phyloP scores from a whole-genome alignment of 2,113 vertebrate species.

The Heloderma charlesbogerti region DNA sequence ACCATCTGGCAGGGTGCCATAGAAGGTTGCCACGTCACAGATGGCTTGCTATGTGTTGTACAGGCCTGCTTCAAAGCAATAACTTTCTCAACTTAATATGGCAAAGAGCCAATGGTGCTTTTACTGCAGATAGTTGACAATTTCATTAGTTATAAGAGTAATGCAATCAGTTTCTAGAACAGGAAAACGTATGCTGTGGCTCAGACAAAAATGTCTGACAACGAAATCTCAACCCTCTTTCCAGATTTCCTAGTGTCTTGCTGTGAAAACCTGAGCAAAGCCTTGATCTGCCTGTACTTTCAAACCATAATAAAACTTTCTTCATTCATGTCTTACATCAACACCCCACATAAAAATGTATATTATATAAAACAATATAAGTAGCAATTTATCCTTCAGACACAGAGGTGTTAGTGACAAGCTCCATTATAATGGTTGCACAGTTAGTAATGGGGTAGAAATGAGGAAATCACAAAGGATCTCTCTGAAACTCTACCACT shows the following conservation, averaged over 20 bases:
- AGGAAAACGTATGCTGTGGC: not conserved
- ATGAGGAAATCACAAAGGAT: not conserved
- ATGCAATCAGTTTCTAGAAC: not conserved
- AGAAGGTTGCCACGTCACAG: not conserved
- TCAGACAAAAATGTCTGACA: not conserved
- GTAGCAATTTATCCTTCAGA: not conserved
- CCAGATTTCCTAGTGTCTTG: conserved; percentile 46
- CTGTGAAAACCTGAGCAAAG: not conserved
- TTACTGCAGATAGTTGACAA: not conserved
- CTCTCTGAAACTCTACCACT: not conserved
- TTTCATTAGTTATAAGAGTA: not conserved
- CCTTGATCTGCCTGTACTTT: not conserved
- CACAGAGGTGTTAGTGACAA: not conserved
- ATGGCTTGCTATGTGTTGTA: not conserved
- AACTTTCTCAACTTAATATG: conserved; percentile 9
- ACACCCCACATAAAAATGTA: not conserved
- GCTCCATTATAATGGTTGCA: not conserved
- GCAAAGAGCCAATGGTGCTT: not conserved
- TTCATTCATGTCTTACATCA: not conserved
- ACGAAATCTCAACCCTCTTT: not conserved
- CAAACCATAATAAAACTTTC: not conserved
- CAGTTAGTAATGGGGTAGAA: not conserved
- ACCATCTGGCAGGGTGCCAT: not conserved
- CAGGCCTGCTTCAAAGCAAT: conserved; percentile 10
- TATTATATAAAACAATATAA: not conserved